Conservation (phyloP, 2,797 vertebrate species). For the Pantherophis vulpinus region DNA sequence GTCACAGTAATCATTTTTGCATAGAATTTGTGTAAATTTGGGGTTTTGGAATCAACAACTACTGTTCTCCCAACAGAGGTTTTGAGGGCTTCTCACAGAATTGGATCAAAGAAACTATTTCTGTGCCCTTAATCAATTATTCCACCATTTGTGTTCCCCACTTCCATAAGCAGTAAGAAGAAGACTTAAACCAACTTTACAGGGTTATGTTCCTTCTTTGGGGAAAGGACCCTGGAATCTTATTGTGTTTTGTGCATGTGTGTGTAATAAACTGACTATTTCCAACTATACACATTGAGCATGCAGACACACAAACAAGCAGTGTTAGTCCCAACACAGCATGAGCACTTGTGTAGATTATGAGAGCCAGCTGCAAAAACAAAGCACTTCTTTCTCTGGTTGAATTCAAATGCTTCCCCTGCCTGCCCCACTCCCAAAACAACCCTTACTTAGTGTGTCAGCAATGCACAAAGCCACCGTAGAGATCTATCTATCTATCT, state of each 20-base stretch:
- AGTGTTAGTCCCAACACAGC: neutral
- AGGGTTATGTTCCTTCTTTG: neutral
- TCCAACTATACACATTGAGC: neutral
- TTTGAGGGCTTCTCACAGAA: neutral
- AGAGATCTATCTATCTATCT: neutral
- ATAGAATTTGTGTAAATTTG: neutral
- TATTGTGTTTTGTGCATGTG: neutral
- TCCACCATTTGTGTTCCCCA: neutral
- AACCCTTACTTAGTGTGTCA: neutral
- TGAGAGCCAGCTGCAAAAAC: slow-evolving; percentile 9
- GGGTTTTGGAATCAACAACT: neutral
- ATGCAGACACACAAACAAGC: slow-evolving; percentile 1
- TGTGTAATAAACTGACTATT: neutral
- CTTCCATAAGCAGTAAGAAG: neutral
- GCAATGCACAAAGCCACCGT: neutral
- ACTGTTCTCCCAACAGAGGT: neutral
- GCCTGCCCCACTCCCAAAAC: too few relatives aligned
- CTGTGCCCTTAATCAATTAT: neutral
- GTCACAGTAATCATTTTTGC: neutral
- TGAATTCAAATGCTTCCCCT: neutral
- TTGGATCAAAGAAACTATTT: neutral
- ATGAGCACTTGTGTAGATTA: neutral
- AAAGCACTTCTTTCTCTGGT: neutral
- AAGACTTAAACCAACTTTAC: neutral
- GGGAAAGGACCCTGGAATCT: neutral